phyloP scores from a whole-genome alignment of 2,888 invertebrate genomes.

The Dione juno region DNA sequence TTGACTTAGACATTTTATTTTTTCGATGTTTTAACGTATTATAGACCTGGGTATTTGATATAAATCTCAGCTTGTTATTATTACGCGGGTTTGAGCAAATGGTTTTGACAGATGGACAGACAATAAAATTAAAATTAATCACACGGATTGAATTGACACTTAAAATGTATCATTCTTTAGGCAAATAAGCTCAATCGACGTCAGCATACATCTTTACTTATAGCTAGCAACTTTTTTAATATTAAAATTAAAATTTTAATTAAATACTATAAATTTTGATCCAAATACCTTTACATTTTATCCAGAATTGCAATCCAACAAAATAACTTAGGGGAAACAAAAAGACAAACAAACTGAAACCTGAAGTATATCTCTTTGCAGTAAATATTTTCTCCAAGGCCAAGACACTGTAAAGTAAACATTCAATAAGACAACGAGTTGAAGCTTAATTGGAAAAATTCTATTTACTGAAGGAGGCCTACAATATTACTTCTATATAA shows the following conservation, averaged over 20 bases:
- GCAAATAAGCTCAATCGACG: too few species aligned
- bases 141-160: too few species aligned
- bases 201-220: not conserved
- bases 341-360: not conserved
- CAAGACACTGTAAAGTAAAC: not conserved
- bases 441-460: slow-evolving; percentile 21
- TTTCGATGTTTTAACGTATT: too few species aligned
- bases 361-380: not conserved
- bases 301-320: not conserved
- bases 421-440: slow-evolving; percentile 31
- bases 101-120: too few species aligned
- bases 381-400: slow-evolving; percentile 8
- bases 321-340: not conserved
- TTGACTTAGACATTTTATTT: too few species aligned
- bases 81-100: too few species aligned
- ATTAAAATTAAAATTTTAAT: not conserved
- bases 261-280: not conserved
- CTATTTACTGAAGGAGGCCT: slow-evolving; percentile 22
- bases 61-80: too few species aligned
- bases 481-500: slow-evolving; percentile 32
- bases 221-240: not conserved
- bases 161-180: too few species aligned
- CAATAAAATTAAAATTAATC: too few species aligned
- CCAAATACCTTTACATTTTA: too few species aligned
- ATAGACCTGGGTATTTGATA: too few species aligned